A percentile compares a stretch with the other conserved stretches of the same genome.
These are phyloP conservation scores for Emydoidea blandingii DNA, from an alignment of 2,797 vertebrate species.

Conservation along the genomic window DNA sequence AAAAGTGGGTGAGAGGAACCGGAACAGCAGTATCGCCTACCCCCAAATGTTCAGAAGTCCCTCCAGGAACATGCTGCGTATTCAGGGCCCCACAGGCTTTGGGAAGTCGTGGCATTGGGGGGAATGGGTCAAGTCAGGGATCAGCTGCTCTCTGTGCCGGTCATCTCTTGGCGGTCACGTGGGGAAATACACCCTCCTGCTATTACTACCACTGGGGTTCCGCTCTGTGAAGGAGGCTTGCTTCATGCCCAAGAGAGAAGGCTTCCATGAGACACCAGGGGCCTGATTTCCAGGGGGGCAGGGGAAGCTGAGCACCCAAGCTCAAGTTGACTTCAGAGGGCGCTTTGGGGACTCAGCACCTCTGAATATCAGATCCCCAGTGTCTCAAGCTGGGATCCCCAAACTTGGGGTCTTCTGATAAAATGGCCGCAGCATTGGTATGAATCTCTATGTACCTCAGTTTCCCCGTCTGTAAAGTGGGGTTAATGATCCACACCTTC, in stretches of 20 bases:
- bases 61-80: background rate
- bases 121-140: background rate
- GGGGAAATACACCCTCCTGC: background rate
- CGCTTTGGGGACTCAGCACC: background rate
- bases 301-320: fast-evolving
- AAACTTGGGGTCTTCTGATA: fast-evolving
- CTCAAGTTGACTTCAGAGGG: background rate
- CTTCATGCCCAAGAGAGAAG: background rate
- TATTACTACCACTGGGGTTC: background rate
- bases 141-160: background rate
- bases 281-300: background rate
- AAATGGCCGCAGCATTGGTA: background rate
- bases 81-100: background rate
- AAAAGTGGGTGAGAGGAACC: background rate
- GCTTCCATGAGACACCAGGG: background rate
- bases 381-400: background rate
- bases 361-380: fast-evolving
- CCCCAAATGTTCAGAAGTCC: background rate
- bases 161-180: background rate
- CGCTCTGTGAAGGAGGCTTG: background rate
- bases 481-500: background rate
- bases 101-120: background rate
- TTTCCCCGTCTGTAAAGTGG: background rate
- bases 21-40: background rate
- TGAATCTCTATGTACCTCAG: background rate